These are phyloP conservation scores for Drosophila arizonae DNA, from an alignment of 1,140 invertebrate genomes.

Conservation along the genomic window DNA sequence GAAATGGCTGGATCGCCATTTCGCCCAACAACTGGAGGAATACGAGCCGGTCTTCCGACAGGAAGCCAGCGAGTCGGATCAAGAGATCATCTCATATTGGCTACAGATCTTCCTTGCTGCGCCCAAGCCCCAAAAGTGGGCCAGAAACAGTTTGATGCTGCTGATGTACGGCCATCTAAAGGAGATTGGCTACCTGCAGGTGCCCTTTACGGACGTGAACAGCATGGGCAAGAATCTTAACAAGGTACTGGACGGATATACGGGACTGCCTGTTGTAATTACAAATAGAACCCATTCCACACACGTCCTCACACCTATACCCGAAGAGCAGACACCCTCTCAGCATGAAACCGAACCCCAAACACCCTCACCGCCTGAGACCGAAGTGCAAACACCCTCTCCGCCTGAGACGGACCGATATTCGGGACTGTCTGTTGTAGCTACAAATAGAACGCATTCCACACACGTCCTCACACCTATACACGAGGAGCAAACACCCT, in stretches of 20 bases:
- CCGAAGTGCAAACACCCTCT: too few relatives aligned
- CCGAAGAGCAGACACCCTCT: too few relatives aligned
- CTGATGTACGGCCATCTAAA: slow-evolving; percentile 52
- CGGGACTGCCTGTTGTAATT: slow-evolving; percentile 8
- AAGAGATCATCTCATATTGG: slow-evolving; percentile 46
- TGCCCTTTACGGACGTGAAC: slow-evolving; percentile 51
- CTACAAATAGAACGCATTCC: not conserved
- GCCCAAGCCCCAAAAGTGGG: slow-evolving; percentile 45
- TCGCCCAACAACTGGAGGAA: slow-evolving; percentile 20
- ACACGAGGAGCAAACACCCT: too few relatives aligned
- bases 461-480: not conserved
- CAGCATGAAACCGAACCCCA: too few relatives aligned
- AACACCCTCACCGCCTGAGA: too few relatives aligned
- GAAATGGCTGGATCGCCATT: slow-evolving; percentile 49
- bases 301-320: not conserved
- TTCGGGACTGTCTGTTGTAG: slow-evolving; percentile 12
- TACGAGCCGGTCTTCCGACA: not conserved
- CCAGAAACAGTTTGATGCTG: slow-evolving; percentile 51
- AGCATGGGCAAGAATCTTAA: slow-evolving; percentile 46
- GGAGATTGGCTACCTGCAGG: slow-evolving; percentile 43
- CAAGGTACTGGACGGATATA: slow-evolving; percentile 38
- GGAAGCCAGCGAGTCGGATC: slow-evolving; percentile 36
- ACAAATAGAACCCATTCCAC: not conserved
- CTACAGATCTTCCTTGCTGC: slow-evolving; percentile 26
- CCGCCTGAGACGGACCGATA: slow-evolving; percentile 10